Evolutionary conservation across 2,113 vertebrate species (phyloP).

Genomic region (Lepidothrix coronata): DNA sequence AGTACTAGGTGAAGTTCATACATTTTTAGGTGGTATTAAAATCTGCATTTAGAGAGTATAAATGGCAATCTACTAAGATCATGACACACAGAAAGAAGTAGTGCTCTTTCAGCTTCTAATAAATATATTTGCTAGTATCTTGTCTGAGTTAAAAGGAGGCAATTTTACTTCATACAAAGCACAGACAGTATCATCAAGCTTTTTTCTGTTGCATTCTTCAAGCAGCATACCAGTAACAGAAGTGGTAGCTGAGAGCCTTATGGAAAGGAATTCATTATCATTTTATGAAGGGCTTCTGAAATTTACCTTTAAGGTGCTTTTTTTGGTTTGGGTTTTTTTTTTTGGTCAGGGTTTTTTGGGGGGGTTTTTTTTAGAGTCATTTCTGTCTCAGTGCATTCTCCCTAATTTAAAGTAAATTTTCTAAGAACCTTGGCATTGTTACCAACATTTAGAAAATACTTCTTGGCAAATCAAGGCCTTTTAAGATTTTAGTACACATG

Average conservation of each 20-base stretch:
- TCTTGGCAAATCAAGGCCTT: not conserved
- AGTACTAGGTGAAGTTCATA: not conserved
- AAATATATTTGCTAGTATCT: conserved; percentile 32
- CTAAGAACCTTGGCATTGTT: not conserved
- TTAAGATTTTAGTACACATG: not conserved
- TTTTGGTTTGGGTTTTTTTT: not conserved
- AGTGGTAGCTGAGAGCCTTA: not conserved
- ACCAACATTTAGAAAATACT: not conserved
- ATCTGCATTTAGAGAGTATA: not conserved
- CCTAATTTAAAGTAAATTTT: conserved; percentile 11
- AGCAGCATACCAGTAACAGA: not conserved
- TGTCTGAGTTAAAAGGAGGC: conserved; percentile 19
- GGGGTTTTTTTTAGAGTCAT: not conserved
- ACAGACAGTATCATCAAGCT: not conserved
- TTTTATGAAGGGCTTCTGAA: conserved; percentile 13
- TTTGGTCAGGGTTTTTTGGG: not conserved
- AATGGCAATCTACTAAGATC: not conserved
- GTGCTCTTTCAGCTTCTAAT: not conserved
- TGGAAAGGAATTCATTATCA: conserved; percentile 1
- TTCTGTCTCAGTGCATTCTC: not conserved
- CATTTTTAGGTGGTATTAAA: not conserved
- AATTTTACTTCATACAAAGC: conserved; percentile 25
- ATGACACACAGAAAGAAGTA: not conserved
- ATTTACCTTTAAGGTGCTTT: not conserved
- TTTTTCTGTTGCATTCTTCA: not conserved